Evolutionary conservation across 2,113 vertebrate species (phyloP).

Genomic region (Antennarius striatus): DNA sequence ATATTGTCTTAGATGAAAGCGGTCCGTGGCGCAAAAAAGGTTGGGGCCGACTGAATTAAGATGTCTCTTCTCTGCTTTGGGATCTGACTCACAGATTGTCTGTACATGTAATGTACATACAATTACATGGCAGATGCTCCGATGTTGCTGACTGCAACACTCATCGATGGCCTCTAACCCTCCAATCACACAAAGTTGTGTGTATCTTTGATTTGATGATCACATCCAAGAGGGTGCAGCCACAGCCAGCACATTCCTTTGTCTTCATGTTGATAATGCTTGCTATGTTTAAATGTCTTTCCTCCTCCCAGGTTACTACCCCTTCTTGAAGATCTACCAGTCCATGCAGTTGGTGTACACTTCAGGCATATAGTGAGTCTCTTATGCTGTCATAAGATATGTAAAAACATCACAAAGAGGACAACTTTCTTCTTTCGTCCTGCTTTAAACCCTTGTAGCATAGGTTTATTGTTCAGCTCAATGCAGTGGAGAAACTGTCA

Average conservation of each 20-base stretch:
- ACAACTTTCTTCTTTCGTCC: too few species aligned
- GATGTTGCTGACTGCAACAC: slow-evolving; percentile 21
- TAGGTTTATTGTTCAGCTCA: not conserved
- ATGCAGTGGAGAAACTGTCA: not conserved
- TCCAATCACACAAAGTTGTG: slow-evolving; percentile 37
- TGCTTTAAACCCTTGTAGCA: not conserved
- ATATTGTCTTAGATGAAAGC: too few species aligned
- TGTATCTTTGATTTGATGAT: slow-evolving; percentile 73
- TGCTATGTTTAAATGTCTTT: slow-evolving; percentile 18
- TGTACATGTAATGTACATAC: slow-evolving; percentile 11
- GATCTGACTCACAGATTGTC: slow-evolving; percentile 3
- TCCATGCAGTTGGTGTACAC: slow-evolving; percentile 95
- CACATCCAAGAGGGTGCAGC: slow-evolving; percentile 23
- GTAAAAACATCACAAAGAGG: too few species aligned
- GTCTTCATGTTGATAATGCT: slow-evolving; percentile 18
- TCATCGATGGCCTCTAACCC: slow-evolving; percentile 20
- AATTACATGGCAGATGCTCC: slow-evolving; percentile 28
- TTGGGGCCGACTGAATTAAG: too few species aligned
- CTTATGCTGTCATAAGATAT: not conserved
- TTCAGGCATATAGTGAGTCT: slow-evolving; percentile 92
- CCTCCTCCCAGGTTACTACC: slow-evolving; percentile 82
- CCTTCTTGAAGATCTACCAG: slow-evolving; percentile 95
- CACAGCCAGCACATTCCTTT: slow-evolving; percentile 69
- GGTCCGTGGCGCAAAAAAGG: too few species aligned
- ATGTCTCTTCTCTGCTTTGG: too few species aligned